phyloP scores from a whole-genome alignment of 37 sponge, comb jelly and placozoan species.

The Theonella swinhoei region DNA sequence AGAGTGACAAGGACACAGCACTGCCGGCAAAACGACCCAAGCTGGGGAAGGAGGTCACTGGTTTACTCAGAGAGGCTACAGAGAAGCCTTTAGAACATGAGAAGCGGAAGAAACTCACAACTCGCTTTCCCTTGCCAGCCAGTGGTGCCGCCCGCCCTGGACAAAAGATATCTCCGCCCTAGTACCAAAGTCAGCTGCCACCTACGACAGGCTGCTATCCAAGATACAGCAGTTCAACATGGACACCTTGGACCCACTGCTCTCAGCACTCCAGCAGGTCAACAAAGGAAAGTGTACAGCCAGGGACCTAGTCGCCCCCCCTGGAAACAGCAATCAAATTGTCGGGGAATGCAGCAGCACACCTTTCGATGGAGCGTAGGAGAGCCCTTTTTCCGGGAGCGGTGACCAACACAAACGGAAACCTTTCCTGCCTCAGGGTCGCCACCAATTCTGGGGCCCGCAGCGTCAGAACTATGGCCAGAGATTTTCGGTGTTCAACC shows the following conservation, averaged over 20 bases:
- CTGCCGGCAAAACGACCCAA: not conserved
- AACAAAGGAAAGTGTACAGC: not conserved
- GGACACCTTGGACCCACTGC: slow-evolving; percentile 18
- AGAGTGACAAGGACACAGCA: not conserved
- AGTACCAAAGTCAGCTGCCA: slow-evolving; percentile 16
- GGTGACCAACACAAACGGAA: slow-evolving; percentile 7
- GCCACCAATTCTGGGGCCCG: slow-evolving; percentile 26
- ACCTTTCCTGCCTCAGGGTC: slow-evolving; percentile 33
- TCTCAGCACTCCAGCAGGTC: not conserved
- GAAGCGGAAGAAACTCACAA: not conserved
- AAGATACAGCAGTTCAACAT: slow-evolving; percentile 22
- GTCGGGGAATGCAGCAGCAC: slow-evolving; percentile 29
- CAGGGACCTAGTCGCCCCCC: not conserved
- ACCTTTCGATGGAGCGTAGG: slow-evolving; percentile 30
- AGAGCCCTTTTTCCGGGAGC: slow-evolving; percentile 20
- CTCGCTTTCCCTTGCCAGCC: slow-evolving; percentile 18
- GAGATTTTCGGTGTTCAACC: slow-evolving; percentile 15
- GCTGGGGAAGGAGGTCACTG: not conserved
- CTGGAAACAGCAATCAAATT: not conserved
- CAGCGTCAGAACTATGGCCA: not conserved
- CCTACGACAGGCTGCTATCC: slow-evolving; percentile 20
- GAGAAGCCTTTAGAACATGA: slow-evolving; percentile 23
- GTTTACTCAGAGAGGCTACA: not conserved
- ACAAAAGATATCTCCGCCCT: not conserved
- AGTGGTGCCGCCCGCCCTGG: slow-evolving; percentile 27